Evolutionary conservation across 2,113 vertebrate genomes (phyloP), one percentile per base, ranked within the genome.

Genomic region (Chionis minor): DNA sequence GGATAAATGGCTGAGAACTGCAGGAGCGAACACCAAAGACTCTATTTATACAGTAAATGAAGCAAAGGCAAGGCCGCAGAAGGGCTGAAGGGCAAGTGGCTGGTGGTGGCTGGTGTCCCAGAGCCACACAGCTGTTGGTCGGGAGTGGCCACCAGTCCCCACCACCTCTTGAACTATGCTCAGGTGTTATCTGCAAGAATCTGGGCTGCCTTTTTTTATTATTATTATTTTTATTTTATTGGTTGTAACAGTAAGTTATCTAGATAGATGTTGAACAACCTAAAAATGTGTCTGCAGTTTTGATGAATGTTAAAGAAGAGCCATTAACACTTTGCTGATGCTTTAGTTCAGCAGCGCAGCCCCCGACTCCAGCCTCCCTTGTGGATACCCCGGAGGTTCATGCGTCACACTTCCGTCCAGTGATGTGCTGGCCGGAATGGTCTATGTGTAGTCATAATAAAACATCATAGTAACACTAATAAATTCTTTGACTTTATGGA

Each of bases 371-470:
- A 14, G 54, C 5, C 45, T 28, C 32, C 1, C 10, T 0, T 81
- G 81, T 38, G 65, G 27, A 8, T 32, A 2, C 24, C 27, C 27
- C 16, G 5, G 45, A 44, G 54, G 27, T 44, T 30, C 8, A 3
- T 0, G 3, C 1, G 1, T 11, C 49, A 38, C 16, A 1, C 21
- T 81, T 38, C 52, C 65, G 33, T n/a, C 14, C 58, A 9, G 71
- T n/a, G 47, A 33, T 0, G 0, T 51, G 42, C 61, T 51, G 0
- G 22, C 4, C 3, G 6, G 58, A 69, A 17, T n/a, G 17, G 22
- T 47, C 56, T 32, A 24, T 33, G 71, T 83, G 7, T 10, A 47
- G 38, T n/a, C 38, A 9, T 15, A 42, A 35, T 73, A 73, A 83
- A 82, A 56, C 56, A 16, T 21, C 51, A 27, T 11, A 33, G 58